Base-by-base conservation (phyloP, 2,888 invertebrate species). In the Chesias legatella region DNA sequence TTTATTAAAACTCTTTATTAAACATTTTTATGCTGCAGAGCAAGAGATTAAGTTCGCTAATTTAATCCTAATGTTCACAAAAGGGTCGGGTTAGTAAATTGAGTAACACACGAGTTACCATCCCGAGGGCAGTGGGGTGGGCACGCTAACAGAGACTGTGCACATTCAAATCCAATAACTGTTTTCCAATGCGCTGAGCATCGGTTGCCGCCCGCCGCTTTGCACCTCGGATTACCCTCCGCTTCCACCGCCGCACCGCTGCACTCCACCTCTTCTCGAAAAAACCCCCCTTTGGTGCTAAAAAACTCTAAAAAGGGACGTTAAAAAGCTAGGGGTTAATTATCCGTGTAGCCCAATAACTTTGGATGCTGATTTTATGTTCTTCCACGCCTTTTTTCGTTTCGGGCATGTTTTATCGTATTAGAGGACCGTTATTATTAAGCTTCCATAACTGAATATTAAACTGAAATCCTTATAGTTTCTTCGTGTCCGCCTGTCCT, bases 181-280 rank as follows among this genome's bases (percentile, higher is more conserved):
- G 73, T 77, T 79, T 80, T 79, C 76, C 76, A 63, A 73, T 78
- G 72, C 70, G 60, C 66, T 69, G 71, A 71, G 60, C 73, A 70
- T 60, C 51, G 59, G 56, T 56, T 61, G 33, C 28, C 60, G 63
- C 36, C 28, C 60, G 63, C 62, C 68, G 66, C 65, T 68, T 70
- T 65, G 67, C 75, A 74, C 71, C 73, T 73, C 67, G 69, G 71
- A 73, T 79, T 77, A 78, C 72, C 63, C 54, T 44, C 65, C 64
- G 24, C 5, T 26, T 27, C 24, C 13, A 5, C 13, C 34, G 22
- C 26, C 32, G 32, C 7, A 8, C 20, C 63, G 56, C 49, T 54
- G 51, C 44, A 49, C 53, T 39, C 31, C 20, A 17, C 23, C n/a
- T 26, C 22, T 9, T 25, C 27, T 30, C 13, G 21, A 68, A 67